Base-by-base conservation (phyloP, 37 sponge, comb jelly and placozoan species). In the Bolinopsis microptera region DNA sequence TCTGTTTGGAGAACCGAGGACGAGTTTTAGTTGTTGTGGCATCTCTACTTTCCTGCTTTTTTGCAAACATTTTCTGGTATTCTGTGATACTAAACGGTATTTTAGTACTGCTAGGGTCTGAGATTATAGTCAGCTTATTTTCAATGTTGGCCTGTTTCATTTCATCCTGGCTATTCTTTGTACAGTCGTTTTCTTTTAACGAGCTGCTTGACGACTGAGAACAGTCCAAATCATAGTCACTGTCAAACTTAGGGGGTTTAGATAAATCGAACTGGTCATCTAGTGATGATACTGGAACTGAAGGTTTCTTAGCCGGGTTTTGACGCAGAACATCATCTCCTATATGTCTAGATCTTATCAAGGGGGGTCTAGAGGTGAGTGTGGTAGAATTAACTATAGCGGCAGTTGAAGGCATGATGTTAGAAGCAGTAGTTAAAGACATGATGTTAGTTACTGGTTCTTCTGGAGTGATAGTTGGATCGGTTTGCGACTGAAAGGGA, bases 21-120 rank as follows among this genome's bases (percentile, higher is more conserved):
- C 74, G 26, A 5, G 74, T 72, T 28, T 30, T 28, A n/a, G 74
- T 9, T 5, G 74, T 30, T 3, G 31, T 28, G 30, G 74, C 38
- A 9, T 34, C 32, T 82, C 31, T 82, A 8, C 31, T 24, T 82
- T 82, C 30, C 83, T 82, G 83, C 31, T 82, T 82, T 30, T 82
- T 30, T 34, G 38, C 30, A 23, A 82, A 82, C 83, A 82, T 32
- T 32, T 82, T 35, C 38, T 82, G 83, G 30, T 82, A 82, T 30
- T 82, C 83, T 32, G 83, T 32, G 5, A 82, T 82, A 32, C 83
- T 82, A 23, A 82, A 35, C 36, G 83, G 83, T 5, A 72, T 72
- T 28, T 72, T 72, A 3, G 3, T 28, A 72, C 74, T 72, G 74
- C 5, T 24, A 2, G 26, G 25, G 26, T 72, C 74, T n/a, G 74